phyloP scores from a whole-genome alignment of 2,797 vertebrate species.

The Echiichthys vipera region DNA sequence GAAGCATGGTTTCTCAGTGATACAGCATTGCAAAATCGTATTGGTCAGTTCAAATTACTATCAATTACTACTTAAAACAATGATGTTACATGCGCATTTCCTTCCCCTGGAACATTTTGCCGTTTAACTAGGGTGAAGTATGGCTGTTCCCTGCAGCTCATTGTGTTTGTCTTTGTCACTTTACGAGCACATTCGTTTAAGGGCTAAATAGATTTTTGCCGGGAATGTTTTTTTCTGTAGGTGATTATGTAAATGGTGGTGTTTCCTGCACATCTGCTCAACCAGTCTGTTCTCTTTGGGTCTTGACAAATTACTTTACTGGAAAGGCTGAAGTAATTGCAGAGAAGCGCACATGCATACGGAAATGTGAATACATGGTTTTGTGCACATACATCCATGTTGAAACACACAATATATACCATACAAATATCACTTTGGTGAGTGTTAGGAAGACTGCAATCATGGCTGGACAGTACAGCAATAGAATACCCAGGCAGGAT shows the following conservation, averaged over 20 bases:
- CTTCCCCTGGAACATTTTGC: constrained; percentile 6
- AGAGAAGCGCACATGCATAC: neutral
- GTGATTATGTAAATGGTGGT: constrained; percentile 62
- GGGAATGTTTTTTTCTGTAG: constrained; percentile 32
- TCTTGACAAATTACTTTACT: constrained; percentile 53
- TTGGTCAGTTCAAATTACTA: constrained; percentile 3
- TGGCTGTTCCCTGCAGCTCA: constrained; percentile 28
- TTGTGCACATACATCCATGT: neutral
- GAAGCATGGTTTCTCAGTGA: neutral
- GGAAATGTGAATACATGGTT: constrained; percentile 4
- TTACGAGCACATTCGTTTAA: constrained; percentile 46
- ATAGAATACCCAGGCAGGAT: too few species aligned
- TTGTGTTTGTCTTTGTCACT: constrained; percentile 50
- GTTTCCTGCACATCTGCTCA: constrained; percentile 69
- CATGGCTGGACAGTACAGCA: too few species aligned
- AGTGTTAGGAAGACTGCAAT: too few species aligned
- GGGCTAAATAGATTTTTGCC: constrained; percentile 54
- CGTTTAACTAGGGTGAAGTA: constrained; percentile 2
- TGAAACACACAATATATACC: neutral
- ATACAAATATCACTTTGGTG: neutral
- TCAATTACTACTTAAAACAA: neutral
- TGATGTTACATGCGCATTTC: neutral
- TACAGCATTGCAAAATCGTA: neutral
- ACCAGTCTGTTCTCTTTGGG: constrained; percentile 54
- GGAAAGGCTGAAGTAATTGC: constrained; percentile 41